A percentile compares a stretch with the other conserved stretches of the same genome.
These are phyloP conservation scores for Trachelus troglodyta DNA, from an alignment of 2,888 invertebrate species.

Conservation along the genomic window DNA sequence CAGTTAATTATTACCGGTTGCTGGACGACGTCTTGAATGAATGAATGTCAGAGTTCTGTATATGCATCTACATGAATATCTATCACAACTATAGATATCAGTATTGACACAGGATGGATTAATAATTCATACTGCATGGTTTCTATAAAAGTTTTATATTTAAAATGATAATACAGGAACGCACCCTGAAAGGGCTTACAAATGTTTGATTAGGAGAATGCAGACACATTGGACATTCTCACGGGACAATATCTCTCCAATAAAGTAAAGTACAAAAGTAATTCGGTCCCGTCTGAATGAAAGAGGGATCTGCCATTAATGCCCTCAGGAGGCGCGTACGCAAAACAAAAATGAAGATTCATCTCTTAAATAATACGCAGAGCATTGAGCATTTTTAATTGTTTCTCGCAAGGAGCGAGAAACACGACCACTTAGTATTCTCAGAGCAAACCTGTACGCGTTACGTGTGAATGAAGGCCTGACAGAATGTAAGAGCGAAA, in stretches of 20 bases:
- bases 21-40: background rate
- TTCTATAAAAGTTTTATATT: slow-evolving; percentile 29
- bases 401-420: background rate
- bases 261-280: background rate
- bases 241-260: background rate
- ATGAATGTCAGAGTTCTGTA: background rate
- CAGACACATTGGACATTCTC: slow-evolving; percentile 2
- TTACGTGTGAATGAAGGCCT: background rate
- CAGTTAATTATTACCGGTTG: slow-evolving; percentile 3
- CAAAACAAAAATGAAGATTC: background rate
- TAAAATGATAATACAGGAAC: slow-evolving; percentile 48
- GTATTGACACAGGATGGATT: background rate
- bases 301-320: background rate
- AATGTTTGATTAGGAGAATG: slow-evolving; percentile 36
- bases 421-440: background rate
- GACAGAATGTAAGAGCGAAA: background rate
- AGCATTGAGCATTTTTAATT: slow-evolving; percentile 34
- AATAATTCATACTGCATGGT: slow-evolving; percentile 12
- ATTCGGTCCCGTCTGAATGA: background rate
- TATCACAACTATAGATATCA: background rate
- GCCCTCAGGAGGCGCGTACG: background rate
- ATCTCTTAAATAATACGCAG: slow-evolving; percentile 16
- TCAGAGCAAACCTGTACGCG: background rate
- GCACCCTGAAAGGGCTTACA: slow-evolving; percentile 41
- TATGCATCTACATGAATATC: background rate